Base-by-base conservation (phyloP, 2,797 vertebrate species). In the Leuciscus waleckii region DNA sequence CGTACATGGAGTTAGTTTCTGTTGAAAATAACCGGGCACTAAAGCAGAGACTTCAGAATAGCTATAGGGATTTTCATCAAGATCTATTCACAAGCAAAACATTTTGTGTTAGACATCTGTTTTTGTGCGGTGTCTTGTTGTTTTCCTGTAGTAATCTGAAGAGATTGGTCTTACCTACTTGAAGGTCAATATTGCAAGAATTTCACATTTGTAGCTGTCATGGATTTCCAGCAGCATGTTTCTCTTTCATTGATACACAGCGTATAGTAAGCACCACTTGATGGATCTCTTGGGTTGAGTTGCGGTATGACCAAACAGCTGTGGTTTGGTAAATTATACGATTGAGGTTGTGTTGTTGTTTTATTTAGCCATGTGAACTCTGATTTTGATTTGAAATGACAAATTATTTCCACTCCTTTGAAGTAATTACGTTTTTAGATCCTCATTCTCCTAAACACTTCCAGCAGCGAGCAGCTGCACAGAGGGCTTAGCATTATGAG, bases 351-450 rank as follows among this genome's bases (percentile, higher is more conserved):
- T 79, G 77, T 79, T 79, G 77, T 83, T 76, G 58, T 84, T 85
- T 79, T 80, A 79, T 81, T 70, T 87, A 70, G 41, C 43, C 29
- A 49, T 70, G 70, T 77, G 46, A 61, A 54, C 29, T 67, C 70
- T 74, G 73, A 79, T 79, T 79, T 41, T 8, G 37, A 80, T 56
- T 84, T 73, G 17, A 80, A 84, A 79, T 19, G 67, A 80, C 65
- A 71, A 79, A 67, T 83, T 68, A 83, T 54, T 81, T 84, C 82
- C 61, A 73, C 39, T 81, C 70, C n/a, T 71, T 87, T 74, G 76
- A 83, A 39, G 75, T 61, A 73, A 77, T 70, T 65, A 56, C 26
- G 54, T 74, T 84, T 86, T 81, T 21, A 41, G 61, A 46, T 83
- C 43, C 19, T 69, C 54, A 9, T 46, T 63, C 63, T 84, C 58